These are phyloP conservation scores for Mormyrus hasselquistii DNA, from an alignment of 2,797 vertebrate genomes.

Conservation along the genomic window DNA sequence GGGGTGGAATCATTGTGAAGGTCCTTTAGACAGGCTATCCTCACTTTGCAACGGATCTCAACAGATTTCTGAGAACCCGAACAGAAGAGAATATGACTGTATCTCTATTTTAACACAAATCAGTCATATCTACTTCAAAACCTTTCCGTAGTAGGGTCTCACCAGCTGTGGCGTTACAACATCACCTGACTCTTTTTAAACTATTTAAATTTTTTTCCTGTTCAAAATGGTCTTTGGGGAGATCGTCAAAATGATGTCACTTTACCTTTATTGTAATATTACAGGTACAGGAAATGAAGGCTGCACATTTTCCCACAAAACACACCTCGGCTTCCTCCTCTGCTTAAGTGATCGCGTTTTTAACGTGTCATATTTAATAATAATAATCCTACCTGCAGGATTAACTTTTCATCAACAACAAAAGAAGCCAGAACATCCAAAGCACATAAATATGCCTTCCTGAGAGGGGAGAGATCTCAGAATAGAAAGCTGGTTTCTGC, in stretches of 20 bases:
- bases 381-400: not conserved
- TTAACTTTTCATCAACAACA: not conserved
- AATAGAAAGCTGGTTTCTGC: not conserved
- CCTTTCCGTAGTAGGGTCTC: not conserved
- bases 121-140: conserved; percentile 11
- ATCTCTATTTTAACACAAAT: not conserved
- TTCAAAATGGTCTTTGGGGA: not conserved
- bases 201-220: not conserved
- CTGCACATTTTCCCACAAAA: not conserved
- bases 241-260: not conserved
- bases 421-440: not conserved
- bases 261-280: not conserved
- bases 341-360: not conserved
- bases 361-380: not conserved
- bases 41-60: not conserved
- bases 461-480: not conserved
- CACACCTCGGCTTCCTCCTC: not conserved
- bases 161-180: not conserved
- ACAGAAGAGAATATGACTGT: not conserved
- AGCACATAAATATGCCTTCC: not conserved
- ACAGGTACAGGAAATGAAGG: not conserved
- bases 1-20: not conserved
- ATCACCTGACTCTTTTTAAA: not conserved
- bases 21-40: not conserved
- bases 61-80: not conserved